Evolutionary conservation across 2,888 invertebrate genomes (phyloP).

Genomic region (Drosophila nr. fundita): DNA sequence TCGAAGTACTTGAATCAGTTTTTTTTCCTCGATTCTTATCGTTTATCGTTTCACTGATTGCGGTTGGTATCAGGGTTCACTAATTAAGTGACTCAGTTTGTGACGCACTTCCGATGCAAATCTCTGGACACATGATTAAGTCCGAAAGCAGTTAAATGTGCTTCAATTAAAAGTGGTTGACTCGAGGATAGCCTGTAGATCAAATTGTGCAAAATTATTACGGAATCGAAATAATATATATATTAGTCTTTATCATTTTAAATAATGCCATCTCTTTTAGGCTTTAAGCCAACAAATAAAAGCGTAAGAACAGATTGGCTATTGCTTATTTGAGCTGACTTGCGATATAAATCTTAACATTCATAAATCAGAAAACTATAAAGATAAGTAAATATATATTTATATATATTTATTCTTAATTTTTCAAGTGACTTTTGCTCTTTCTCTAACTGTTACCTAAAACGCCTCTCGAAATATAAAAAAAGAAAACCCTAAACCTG

Average conservation of each 20-base stretch:
- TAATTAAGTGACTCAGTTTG: constrained; percentile 34
- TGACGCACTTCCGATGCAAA: constrained; percentile 39
- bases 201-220: neutral
- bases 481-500: constrained; percentile 18
- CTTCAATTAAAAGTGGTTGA: neutral
- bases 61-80: constrained; percentile 6
- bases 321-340: neutral
- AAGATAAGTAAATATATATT: too few species aligned
- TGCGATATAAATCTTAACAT: neutral
- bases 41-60: neutral
- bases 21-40: neutral
- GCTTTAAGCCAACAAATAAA: neutral
- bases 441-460: too few species aligned
- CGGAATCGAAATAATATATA: neutral
- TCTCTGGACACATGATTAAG: constrained; percentile 48
- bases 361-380: too few species aligned
- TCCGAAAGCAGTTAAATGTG: neutral
- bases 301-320: neutral
- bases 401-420: too few species aligned
- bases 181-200: neutral
- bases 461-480: too few species aligned
- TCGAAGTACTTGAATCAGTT: constrained; percentile 2
- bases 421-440: too few species aligned
- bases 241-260: neutral
- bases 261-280: neutral